Evolutionary conservation across 2,888 invertebrate species (phyloP).

Genomic region (Acanthococcus lagerstroemiae): DNA sequence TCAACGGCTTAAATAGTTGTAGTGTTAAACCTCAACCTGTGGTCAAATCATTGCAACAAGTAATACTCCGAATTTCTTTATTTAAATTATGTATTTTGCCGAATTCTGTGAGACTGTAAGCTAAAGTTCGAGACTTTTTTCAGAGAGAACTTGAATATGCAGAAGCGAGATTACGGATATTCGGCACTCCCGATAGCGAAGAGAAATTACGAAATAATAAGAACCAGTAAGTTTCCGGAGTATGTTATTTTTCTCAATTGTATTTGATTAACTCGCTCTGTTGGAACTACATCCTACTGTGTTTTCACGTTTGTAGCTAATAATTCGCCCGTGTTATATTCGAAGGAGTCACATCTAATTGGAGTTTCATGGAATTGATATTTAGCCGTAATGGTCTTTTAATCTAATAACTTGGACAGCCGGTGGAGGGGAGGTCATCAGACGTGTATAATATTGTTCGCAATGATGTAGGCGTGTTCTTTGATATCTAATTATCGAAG

Average conservation of each 20-base stretch:
- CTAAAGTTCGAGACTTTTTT: constrained; percentile 24
- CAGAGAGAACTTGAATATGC: constrained; percentile 89
- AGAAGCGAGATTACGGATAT: constrained; percentile 77
- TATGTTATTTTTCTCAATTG: neutral
- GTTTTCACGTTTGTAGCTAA: neutral
- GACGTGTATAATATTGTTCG: too few species aligned
- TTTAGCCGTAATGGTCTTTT: too few species aligned
- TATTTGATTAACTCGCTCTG: neutral
- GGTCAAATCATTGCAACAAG: constrained; percentile 67
- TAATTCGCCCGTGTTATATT: too few species aligned
- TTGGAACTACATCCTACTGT: neutral
- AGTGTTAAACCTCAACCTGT: constrained; percentile 60
- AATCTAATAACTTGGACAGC: too few species aligned
- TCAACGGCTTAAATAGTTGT: constrained; percentile 52
- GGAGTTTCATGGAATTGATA: too few species aligned
- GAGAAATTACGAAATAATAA: constrained; percentile 22
- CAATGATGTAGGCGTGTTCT: too few species aligned
- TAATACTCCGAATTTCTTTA: constrained; percentile 32
- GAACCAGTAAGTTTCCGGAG: constrained; percentile 8
- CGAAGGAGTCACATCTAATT: too few species aligned
- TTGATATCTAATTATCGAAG: too few species aligned
- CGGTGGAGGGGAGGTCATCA: too few species aligned
- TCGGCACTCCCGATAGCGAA: constrained; percentile 51
- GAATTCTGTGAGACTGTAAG: constrained; percentile 9
- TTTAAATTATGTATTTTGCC: too few species aligned